These are phyloP conservation scores for Tympanoctomys barrerae DNA, from an alignment of 2,797 vertebrate species.

Conservation along the genomic window DNA sequence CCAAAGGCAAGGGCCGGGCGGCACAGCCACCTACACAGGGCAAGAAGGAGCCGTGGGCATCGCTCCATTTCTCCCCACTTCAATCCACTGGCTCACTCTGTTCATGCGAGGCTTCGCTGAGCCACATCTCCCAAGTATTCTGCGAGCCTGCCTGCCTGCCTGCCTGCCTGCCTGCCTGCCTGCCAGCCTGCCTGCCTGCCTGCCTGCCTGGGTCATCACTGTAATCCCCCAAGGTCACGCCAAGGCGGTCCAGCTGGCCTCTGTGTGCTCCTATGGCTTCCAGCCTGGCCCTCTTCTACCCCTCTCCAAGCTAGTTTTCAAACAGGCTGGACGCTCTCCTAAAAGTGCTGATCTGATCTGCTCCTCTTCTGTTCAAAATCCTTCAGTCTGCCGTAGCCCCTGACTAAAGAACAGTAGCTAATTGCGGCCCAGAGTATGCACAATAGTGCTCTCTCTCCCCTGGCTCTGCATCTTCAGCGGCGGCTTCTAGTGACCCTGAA, in stretches of 20 bases:
- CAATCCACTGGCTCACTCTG: not conserved
- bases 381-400: not conserved
- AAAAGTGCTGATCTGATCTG: not conserved
- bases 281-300: not conserved
- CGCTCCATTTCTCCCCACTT: not conserved
- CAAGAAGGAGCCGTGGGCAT: not conserved
- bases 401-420: not conserved
- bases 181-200: not conserved
- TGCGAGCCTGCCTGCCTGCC: not conserved
- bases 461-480: not conserved
- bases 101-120: not conserved
- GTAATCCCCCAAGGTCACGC: not conserved
- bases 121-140: not conserved
- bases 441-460: not conserved
- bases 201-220: not conserved
- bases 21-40: not conserved
- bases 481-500: not conserved
- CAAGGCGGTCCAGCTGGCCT: not conserved
- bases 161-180: not conserved
- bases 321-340: not conserved
- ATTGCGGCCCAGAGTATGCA: not conserved
- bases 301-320: not conserved
- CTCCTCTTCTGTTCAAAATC: conserved; percentile 7
- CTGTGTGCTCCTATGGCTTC: not conserved
- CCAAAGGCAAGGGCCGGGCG: accelerated